These are phyloP conservation scores for Ophthalmolycus amberensis DNA, from an alignment of 2,113 vertebrate species.

Conservation along the genomic window DNA sequence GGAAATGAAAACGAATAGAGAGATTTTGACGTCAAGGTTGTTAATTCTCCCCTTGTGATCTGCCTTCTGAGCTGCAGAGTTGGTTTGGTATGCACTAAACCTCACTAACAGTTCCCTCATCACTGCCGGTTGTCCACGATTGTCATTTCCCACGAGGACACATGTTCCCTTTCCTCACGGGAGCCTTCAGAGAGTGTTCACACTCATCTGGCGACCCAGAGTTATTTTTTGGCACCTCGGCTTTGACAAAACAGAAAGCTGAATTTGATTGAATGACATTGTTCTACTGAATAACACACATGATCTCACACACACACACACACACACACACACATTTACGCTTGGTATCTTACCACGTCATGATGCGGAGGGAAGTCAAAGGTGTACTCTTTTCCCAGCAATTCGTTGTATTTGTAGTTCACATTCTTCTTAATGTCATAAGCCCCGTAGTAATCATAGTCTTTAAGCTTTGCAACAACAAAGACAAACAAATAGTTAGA, in stretches of 20 bases:
- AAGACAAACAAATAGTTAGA: slow-evolving; percentile 32
- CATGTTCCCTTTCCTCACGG: background rate
- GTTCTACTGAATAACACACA: background rate
- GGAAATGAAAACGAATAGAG: slow-evolving; percentile 8
- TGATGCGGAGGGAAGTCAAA: slow-evolving; percentile 95
- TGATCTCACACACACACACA: background rate
- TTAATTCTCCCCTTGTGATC: background rate
- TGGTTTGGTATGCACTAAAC: slow-evolving; percentile 10
- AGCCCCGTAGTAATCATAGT: slow-evolving; percentile 92
- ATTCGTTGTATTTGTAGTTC: slow-evolving; percentile 84
- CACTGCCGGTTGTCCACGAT: background rate
- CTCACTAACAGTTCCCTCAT: slow-evolving; percentile 1
- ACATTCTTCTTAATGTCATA: slow-evolving; percentile 81
- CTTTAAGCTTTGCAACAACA: slow-evolving; percentile 83
- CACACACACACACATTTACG: background rate
- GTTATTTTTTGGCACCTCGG: background rate
- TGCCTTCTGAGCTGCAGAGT: slow-evolving; percentile 24
- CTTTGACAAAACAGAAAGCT: background rate
- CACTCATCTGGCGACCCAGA: background rate
- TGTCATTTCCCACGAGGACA: slow-evolving; percentile 9
- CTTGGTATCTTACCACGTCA: slow-evolving; percentile 80
- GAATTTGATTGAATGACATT: background rate
- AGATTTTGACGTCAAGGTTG: slow-evolving; percentile 26
- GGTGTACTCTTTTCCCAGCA: slow-evolving; percentile 91
- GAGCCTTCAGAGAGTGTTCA: slow-evolving; percentile 3